These are phyloP conservation scores for Phrixothrix hirtus DNA, from an alignment of 2,888 invertebrate genomes.

Conservation along the genomic window DNA sequence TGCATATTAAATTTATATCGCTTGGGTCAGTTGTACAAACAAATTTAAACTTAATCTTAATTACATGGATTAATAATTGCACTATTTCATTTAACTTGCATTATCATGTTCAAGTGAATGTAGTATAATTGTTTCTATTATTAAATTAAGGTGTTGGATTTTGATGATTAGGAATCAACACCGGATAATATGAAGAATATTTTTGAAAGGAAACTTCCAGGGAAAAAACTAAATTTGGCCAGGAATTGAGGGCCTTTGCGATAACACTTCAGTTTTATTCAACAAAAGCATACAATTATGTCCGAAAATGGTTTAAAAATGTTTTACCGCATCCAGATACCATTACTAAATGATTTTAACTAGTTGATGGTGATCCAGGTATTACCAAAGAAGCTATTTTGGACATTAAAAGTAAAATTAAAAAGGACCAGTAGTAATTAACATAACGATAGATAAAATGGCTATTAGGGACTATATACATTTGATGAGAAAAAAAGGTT, in stretches of 20 bases:
- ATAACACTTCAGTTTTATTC: not conserved
- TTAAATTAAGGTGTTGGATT: no score
- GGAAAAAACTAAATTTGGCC: not conserved
- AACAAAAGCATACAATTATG: constrained; percentile 1
- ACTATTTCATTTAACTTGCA: no score
- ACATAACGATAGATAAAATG: no score
- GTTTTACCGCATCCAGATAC: not conserved
- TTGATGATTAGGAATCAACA: no score
- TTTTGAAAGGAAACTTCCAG: not conserved
- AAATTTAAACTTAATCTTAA: no score
- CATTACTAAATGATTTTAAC: no score
- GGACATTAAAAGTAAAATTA: not conserved
- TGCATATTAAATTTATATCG: no score
- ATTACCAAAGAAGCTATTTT: not conserved
- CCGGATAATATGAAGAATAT: not conserved
- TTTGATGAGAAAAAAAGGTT: constrained; percentile 42
- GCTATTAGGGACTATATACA: constrained; percentile 37
- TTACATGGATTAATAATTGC: no score
- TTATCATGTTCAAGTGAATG: no score
- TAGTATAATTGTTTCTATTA: no score
- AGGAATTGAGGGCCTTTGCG: not conserved
- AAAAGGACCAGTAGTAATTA: constrained; percentile 27
- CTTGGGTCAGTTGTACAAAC: no score
- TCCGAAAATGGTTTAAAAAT: not conserved
- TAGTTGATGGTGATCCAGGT: no score